Conservation (phyloP, 2,113 vertebrate genomes). For the Hystrix cristata region DNA sequence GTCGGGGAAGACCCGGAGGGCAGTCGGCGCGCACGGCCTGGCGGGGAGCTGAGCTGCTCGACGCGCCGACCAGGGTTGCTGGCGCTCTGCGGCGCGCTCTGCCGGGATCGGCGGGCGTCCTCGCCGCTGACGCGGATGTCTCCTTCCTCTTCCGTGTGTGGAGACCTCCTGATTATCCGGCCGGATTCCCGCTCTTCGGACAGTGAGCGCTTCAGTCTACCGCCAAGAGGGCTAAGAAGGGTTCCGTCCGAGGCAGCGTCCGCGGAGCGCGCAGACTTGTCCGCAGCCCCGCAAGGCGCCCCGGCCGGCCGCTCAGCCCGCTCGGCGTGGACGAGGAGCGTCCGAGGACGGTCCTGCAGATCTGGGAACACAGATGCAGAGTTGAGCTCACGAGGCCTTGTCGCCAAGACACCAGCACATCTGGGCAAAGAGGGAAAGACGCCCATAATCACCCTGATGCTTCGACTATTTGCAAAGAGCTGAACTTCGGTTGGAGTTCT, state of each 20-base stretch:
- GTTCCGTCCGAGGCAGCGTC: slow-evolving; percentile 40
- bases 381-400: background rate
- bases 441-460: slow-evolving; percentile 17
- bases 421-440: background rate
- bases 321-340: accelerated
- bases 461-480: slow-evolving; percentile 36
- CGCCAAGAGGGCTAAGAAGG: slow-evolving; percentile 79
- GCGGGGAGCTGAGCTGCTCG: slow-evolving; percentile 22
- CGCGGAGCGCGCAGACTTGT: background rate
- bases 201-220: slow-evolving; percentile 63
- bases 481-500: slow-evolving; percentile 53
- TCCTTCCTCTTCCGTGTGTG: slow-evolving; percentile 71
- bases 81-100: slow-evolving; percentile 43
- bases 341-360: background rate
- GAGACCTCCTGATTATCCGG: slow-evolving; percentile 52
- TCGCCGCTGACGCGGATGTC: background rate
- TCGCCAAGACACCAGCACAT: slow-evolving; percentile 52
- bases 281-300: background rate
- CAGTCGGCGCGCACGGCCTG: background rate
- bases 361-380: background rate
- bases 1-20: background rate
- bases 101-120: slow-evolving; percentile 55
- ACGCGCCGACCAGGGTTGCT: slow-evolving; percentile 64
- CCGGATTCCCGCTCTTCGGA: slow-evolving; percentile 80
- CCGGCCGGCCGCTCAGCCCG: too few species aligned